Evolutionary conservation across 2,113 vertebrate species (phyloP).

Genomic region (Toxostoma redivivum): DNA sequence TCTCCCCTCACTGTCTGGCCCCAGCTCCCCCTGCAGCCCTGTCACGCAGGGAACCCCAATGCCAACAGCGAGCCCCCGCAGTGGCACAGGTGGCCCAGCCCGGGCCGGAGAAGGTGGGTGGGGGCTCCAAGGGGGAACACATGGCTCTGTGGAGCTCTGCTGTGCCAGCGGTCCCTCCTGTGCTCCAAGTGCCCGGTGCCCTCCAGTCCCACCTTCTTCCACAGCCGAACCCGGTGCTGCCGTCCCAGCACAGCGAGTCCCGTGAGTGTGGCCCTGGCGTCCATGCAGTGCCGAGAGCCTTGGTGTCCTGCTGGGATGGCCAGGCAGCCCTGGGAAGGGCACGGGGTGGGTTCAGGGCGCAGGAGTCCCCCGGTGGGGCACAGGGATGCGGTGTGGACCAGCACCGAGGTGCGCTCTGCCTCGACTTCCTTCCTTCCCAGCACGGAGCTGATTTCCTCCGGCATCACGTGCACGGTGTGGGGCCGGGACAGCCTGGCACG

Average conservation of each 20-base stretch:
- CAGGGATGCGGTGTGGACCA: neutral
- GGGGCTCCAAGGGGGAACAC: neutral
- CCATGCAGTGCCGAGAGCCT: fast-evolving
- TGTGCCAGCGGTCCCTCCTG: neutral
- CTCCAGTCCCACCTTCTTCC: neutral
- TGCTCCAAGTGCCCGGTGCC: neutral
- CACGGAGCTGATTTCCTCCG: neutral
- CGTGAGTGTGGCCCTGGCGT: fast-evolving
- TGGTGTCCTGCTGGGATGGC: fast-evolving
- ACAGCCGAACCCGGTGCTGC: neutral
- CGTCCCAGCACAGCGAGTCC: fast-evolving
- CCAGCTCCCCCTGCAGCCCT: fast-evolving
- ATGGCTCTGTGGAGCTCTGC: neutral
- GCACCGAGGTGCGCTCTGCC: neutral
- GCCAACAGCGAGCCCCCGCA: fast-evolving
- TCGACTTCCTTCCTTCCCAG: slow-evolving; percentile 51
- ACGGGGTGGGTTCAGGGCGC: neutral
- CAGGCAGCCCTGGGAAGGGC: fast-evolving
- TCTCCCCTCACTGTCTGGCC: fast-evolving
- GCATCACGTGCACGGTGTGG: neutral
- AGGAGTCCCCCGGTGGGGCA: fast-evolving
- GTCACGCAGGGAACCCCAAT: fast-evolving
- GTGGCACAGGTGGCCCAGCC: neutral
- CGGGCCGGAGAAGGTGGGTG: neutral
- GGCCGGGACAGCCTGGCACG: neutral